Base-by-base conservation (phyloP, 2,888 invertebrate species). In the Erebia palarica region DNA sequence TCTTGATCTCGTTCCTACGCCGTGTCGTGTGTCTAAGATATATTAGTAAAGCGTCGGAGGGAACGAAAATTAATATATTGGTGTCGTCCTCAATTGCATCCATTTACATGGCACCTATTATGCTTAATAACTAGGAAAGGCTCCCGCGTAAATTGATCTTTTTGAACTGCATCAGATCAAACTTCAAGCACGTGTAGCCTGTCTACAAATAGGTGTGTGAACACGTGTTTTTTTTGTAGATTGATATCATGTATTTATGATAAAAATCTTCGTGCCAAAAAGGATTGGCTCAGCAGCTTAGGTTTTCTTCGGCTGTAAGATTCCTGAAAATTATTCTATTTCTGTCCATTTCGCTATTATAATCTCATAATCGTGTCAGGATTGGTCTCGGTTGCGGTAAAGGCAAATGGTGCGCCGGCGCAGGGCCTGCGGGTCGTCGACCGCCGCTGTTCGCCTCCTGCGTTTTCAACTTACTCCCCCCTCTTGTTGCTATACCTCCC, bases 371-470 rank as follows among this genome's bases (percentile, higher is more conserved):
- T 86, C 84, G 82, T 85, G 85, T 84, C 88, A 87, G 86, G 86
- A 88, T 89, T 83, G 82, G 81, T 81, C 80, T 80, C 77, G 78
- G 78, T 78, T 76, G 77, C 83, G 83, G 84, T 84, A 83, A 75
- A 78, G 78, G 81, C 89, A 85, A 90, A 87, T 89, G 91, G 84
- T 91, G 89, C 86, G 88, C 87, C 81, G 81, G 88, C 87, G 87
- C 91, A 89, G 90, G 91, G 91, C 90, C 88, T 85, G 88, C 73
- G 87, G 92, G 92, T 92, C 92, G 92, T 90, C 92, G 92, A 92
- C 92, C 91, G 89, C 82, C 88, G 89, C 84, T 85, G 89, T 84
- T 90, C 90, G 89, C 90, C 90, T 91, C 88, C 89, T 91, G 90
- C 90, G 90, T 87, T 90, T 88, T 84, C 85, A 87, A 86, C 88